Conservation (phyloP, 2,888 invertebrate species). For the Drosophila bunnanda region DNA sequence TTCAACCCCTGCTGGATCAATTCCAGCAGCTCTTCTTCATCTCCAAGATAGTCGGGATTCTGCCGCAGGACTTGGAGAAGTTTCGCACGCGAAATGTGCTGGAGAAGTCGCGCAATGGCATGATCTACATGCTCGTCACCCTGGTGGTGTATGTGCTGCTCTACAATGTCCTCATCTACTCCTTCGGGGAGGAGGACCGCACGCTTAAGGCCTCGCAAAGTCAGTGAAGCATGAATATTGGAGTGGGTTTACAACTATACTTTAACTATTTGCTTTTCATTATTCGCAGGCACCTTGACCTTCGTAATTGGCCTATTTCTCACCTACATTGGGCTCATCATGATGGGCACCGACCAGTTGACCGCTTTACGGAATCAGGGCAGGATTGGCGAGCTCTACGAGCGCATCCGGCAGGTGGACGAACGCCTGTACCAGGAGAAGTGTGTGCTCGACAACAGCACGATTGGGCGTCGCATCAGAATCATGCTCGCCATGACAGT, state of each 20-base stretch:
- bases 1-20: conserved; percentile 75
- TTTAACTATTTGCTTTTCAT: not conserved
- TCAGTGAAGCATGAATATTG: conserved; percentile 56
- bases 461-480: conserved; percentile 71
- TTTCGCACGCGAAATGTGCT: conserved; percentile 73
- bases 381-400: conserved; percentile 78
- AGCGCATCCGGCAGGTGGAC: conserved; percentile 82
- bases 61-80: conserved; percentile 78
- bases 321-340: conserved; percentile 83
- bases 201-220: conserved; percentile 80
- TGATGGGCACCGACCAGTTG: conserved; percentile 84
- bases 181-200: conserved; percentile 79
- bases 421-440: conserved; percentile 81
- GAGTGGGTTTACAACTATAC: not conserved
- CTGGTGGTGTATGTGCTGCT: conserved; percentile 68
- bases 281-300: conserved; percentile 81
- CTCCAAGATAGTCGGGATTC: conserved; percentile 82
- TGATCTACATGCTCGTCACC: conserved; percentile 68
- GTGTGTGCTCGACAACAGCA: conserved; percentile 75
- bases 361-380: conserved; percentile 82
- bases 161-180: conserved; percentile 81
- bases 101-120: conserved; percentile 79
- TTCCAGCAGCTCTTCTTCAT: conserved; percentile 80
- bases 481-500: conserved; percentile 76
- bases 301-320: conserved; percentile 84